phyloP scores from a whole-genome alignment of 2,113 vertebrate genomes.

The Triplophysa rosa region DNA sequence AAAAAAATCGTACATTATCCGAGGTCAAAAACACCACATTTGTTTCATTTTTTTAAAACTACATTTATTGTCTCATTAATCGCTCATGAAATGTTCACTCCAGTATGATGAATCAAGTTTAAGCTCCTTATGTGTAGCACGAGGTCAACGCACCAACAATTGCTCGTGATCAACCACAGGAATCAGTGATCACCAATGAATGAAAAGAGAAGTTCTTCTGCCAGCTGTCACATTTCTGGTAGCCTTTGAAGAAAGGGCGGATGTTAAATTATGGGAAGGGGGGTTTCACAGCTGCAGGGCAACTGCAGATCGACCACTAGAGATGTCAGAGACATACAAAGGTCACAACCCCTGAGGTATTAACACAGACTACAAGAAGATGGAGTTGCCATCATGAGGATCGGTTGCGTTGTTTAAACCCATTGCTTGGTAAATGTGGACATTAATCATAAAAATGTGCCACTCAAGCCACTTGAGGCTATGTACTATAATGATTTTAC shows the following conservation, averaged over 20 bases:
- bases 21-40: constrained; percentile 2
- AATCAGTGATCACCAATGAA: not conserved
- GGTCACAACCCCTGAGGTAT: constrained; percentile 60
- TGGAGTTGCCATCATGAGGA: constrained; percentile 61
- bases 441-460: too few relatives aligned
- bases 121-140: constrained; percentile 32
- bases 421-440: too few relatives aligned
- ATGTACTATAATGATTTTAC: not conserved
- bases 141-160: constrained; percentile 28
- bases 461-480: not conserved
- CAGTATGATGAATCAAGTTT: constrained; percentile 32
- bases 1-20: not conserved
- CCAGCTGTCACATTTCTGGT: constrained; percentile 63
- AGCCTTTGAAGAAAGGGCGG: constrained; percentile 51
- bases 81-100: constrained; percentile 9
- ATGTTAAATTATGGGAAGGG: constrained; percentile 36
- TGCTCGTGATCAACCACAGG: not conserved
- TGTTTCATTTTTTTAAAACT: not conserved
- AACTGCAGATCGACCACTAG: constrained; percentile 70
- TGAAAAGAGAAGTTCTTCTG: constrained; percentile 50
- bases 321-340: constrained; percentile 60
- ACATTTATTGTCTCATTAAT: not conserved
- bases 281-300: constrained; percentile 67
- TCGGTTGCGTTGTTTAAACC: not conserved
- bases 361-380: constrained; percentile 69